These are phyloP conservation scores for Champsocephalus gunnari DNA, from an alignment of 2,797 vertebrate species.

Conservation along the genomic window DNA sequence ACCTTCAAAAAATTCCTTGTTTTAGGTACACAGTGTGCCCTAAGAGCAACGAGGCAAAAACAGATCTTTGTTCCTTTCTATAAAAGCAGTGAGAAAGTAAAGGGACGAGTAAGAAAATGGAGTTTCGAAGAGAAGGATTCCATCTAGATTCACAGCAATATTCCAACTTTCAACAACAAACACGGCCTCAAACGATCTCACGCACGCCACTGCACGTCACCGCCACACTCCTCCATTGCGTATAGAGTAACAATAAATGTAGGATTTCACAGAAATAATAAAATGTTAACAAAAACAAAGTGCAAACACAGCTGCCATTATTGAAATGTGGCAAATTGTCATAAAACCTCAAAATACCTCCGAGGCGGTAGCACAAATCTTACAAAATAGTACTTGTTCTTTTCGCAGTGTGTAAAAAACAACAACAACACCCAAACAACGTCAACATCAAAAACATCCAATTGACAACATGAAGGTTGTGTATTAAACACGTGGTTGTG, in stretches of 20 bases:
- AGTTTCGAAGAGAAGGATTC: constrained; percentile 73
- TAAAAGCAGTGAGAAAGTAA: constrained; percentile 71
- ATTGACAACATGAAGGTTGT: constrained; percentile 72
- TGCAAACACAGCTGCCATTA: constrained; percentile 86
- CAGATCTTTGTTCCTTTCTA: constrained; percentile 56
- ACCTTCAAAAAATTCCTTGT: constrained; percentile 62
- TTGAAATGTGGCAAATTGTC: constrained; percentile 81
- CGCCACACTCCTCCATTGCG: constrained; percentile 79
- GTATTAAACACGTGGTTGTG: constrained; percentile 69
- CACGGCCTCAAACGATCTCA: constrained; percentile 70
- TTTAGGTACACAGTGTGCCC: constrained; percentile 71
- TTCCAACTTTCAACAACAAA: constrained; percentile 78
- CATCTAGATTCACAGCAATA: constrained; percentile 85
- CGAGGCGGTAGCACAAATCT: constrained; percentile 77
- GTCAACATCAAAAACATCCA: constrained; percentile 76
- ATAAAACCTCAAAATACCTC: constrained; percentile 73
- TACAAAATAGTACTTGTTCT: constrained; percentile 84
- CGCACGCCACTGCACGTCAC: constrained; percentile 81
- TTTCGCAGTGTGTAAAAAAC: constrained; percentile 78
- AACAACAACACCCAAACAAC: constrained; percentile 68
- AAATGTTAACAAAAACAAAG: constrained; percentile 84
- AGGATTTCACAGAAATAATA: constrained; percentile 89
- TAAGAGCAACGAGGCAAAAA: constrained; percentile 71
- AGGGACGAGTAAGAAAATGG: constrained; percentile 73
- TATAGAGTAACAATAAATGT: constrained; percentile 82